These are phyloP conservation scores for Rhineura floridana DNA, from an alignment of 2,113 vertebrate species.

Conservation along the genomic window DNA sequence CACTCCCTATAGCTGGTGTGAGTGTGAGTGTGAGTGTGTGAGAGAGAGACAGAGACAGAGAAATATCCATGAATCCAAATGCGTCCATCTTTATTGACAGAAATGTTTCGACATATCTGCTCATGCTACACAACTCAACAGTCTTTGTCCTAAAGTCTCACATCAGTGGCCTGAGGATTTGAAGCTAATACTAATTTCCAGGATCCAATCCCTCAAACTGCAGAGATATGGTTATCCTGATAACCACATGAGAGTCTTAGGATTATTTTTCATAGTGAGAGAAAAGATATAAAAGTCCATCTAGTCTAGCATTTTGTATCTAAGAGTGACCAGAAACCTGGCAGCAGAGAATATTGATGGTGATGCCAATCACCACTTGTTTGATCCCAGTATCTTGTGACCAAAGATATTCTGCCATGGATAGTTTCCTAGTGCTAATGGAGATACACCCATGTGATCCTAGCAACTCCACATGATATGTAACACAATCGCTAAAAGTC, in stretches of 20 bases:
- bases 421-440: background rate
- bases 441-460: background rate
- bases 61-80: background rate
- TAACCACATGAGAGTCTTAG: background rate
- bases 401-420: background rate
- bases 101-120: slow-evolving; percentile 10
- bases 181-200: background rate
- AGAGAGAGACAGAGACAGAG: background rate
- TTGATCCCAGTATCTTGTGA: background rate
- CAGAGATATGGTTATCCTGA: slow-evolving; percentile 4
- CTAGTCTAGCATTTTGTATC: background rate
- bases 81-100: background rate
- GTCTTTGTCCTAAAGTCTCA: background rate
- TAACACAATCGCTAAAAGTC: background rate
- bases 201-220: background rate
- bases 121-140: background rate
- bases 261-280: background rate
- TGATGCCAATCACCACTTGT: background rate
- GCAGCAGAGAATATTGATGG: background rate
- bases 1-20: background rate
- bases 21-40: background rate
- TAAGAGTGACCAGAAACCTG: background rate
- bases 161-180: background rate
- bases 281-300: background rate
- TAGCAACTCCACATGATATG: background rate